phyloP scores from a whole-genome alignment of 1,140 invertebrate species.

The Tetramorium simillimum region DNA sequence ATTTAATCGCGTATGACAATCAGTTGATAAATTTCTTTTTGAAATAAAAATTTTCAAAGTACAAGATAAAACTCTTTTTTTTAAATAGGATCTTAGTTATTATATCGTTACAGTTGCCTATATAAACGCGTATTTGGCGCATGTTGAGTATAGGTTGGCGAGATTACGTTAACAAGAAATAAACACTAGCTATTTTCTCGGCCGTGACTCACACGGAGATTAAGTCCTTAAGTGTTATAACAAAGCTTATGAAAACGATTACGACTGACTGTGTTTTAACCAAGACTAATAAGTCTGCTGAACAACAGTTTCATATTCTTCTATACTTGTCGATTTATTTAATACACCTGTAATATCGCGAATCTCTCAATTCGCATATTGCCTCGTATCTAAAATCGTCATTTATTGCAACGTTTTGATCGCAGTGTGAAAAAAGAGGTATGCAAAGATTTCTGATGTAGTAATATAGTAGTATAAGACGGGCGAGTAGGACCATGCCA shows the following conservation, averaged over 20 bases:
- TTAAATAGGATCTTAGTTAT: not conserved
- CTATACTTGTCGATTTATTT: not conserved
- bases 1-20: not conserved
- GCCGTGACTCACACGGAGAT: slow-evolving; percentile 31
- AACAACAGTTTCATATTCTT: not conserved
- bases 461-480: too few species aligned
- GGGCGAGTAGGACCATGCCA: too few species aligned
- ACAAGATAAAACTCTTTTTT: not conserved
- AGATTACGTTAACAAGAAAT: slow-evolving; percentile 34
- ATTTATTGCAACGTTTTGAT: not conserved
- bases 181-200: slow-evolving; percentile 48
- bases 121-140: not conserved
- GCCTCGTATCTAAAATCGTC: not conserved
- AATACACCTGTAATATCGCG: not conserved
- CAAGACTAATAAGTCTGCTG: slow-evolving; percentile 4
- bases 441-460: not conserved
- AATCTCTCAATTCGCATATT: not conserved
- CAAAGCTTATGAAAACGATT: slow-evolving; percentile 29
- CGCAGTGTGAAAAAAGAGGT: not conserved
- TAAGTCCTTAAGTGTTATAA: slow-evolving; percentile 21
- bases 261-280: not conserved
- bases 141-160: not conserved
- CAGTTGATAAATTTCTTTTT: not conserved
- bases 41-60: not conserved
- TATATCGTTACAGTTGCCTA: not conserved